Evolutionary conservation across 2,888 invertebrate species (phyloP).

Genomic region (Ochropleura plecta): DNA sequence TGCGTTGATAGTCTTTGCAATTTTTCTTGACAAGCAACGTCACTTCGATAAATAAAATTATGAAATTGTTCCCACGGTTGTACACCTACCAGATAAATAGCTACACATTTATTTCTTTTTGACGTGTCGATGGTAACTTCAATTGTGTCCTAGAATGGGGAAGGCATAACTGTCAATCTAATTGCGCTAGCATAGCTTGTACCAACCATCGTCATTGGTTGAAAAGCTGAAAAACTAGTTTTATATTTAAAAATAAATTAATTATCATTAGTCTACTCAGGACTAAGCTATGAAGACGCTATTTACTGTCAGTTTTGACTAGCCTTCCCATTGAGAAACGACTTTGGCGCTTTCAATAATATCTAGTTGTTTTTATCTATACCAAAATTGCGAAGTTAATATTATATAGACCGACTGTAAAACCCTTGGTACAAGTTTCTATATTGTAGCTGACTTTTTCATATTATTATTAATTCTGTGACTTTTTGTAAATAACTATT

Average conservation of each 20-base stretch:
- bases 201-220: too few species aligned
- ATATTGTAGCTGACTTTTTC: neutral
- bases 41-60: too few species aligned
- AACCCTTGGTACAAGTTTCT: too few species aligned
- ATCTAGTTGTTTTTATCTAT: neutral
- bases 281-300: too few species aligned
- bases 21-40: too few species aligned
- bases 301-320: too few species aligned
- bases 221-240: too few species aligned
- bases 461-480: too few species aligned
- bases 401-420: neutral
- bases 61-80: neutral
- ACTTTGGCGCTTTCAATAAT: neutral
- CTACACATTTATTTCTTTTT: neutral
- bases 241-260: too few species aligned
- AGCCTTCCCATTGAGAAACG: neutral
- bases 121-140: neutral
- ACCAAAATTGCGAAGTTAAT: neutral
- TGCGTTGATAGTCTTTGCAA: neutral
- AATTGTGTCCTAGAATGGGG: neutral
- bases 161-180: too few species aligned
- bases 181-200: too few species aligned
- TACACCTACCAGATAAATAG: neutral
- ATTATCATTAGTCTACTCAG: too few species aligned
- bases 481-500: slow-evolving; percentile 40